Conservation (phyloP, 2,797 vertebrate genomes). For the Lophius americanus region DNA sequence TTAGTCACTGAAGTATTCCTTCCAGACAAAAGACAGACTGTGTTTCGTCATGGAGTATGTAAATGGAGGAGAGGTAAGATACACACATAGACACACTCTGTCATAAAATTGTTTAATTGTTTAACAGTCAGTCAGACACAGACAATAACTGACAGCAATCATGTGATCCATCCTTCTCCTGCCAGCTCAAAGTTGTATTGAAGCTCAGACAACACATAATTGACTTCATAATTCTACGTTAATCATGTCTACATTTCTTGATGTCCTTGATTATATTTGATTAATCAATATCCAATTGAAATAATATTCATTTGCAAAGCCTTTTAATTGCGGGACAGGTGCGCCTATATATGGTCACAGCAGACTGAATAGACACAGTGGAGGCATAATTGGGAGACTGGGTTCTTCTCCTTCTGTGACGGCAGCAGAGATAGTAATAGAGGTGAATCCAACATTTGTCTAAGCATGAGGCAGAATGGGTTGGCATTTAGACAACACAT, state of each 20-base stretch:
- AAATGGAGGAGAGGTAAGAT: constrained; percentile 95
- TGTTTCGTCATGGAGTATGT: constrained; percentile 99
- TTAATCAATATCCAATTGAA: not conserved
- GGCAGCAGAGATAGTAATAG: too few relatives aligned
- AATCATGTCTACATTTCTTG: not conserved
- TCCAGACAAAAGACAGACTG: constrained; percentile 98
- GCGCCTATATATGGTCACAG: not conserved
- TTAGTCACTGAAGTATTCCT: constrained; percentile 98
- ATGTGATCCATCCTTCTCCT: constrained; percentile 5
- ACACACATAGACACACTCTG: constrained; percentile 23
- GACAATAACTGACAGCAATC: constrained; percentile 54
- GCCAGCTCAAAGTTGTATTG: not conserved
- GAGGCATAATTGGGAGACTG: too few relatives aligned
- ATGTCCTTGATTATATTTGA: not conserved
- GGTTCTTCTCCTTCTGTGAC: too few relatives aligned
- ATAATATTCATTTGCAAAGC: not conserved
- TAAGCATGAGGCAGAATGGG: too few relatives aligned
- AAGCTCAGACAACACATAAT: not conserved
- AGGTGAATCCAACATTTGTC: too few relatives aligned
- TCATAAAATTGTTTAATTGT: constrained; percentile 23
- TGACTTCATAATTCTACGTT: too few relatives aligned
- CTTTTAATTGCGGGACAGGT: not conserved
- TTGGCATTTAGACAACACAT: too few relatives aligned
- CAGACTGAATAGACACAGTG: too few relatives aligned
- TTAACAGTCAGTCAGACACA: constrained; percentile 53